Evolutionary conservation across 2,113 vertebrate genomes (phyloP).

Genomic region (Thinocorus orbignyianus): DNA sequence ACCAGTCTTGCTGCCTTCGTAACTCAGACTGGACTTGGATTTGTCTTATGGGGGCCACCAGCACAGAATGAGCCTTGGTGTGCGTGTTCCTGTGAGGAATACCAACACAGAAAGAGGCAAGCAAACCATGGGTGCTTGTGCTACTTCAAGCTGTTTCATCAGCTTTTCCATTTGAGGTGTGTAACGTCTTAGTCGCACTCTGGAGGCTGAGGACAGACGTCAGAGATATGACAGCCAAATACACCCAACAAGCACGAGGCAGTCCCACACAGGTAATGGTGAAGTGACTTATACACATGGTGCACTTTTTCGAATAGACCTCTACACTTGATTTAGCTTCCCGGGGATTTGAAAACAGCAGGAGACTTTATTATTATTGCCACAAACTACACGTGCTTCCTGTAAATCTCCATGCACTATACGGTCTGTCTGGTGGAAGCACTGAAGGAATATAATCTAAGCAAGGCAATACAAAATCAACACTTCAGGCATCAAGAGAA

Average conservation of each 20-base stretch:
- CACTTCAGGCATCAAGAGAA: background rate
- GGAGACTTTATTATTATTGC: conserved; percentile 39
- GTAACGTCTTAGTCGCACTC: background rate
- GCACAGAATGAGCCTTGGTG: background rate
- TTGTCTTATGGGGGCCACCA: background rate
- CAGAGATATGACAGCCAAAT: background rate
- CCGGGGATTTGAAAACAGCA: conserved; percentile 44
- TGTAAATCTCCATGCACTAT: conserved; percentile 33
- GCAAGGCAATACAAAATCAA: conserved; percentile 24
- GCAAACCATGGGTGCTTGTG: background rate
- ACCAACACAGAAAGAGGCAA: background rate
- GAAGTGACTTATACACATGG: background rate
- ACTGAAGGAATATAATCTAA: conserved; percentile 28
- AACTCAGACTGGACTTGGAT: background rate
- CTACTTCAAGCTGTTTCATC: conserved; percentile 1
- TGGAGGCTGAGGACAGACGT: background rate
- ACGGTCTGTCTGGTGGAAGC: background rate
- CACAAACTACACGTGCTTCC: conserved; percentile 19
- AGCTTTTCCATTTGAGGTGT: background rate
- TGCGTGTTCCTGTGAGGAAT: background rate
- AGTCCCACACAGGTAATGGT: background rate
- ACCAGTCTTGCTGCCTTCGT: background rate
- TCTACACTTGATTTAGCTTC: conserved; percentile 52
- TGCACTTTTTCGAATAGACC: background rate
- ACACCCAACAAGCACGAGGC: background rate